A percentile compares a stretch with the other conserved stretches of the same genome.
Conservation (phyloP, 1,140 invertebrate species). For the Chrysoperla carnea region DNA sequence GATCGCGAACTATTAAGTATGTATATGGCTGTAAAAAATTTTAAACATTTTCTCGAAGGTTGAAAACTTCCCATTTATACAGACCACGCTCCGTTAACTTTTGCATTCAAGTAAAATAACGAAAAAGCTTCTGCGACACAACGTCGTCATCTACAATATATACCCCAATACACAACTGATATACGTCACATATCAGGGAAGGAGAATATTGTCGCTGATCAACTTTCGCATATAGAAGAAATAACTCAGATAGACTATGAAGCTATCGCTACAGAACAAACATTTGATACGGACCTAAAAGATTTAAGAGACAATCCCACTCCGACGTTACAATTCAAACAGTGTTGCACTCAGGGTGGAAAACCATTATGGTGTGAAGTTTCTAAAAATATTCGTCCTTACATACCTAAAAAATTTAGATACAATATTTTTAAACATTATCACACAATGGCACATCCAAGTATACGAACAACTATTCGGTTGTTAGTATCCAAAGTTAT, state of each 20-base stretch:
- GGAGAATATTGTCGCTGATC: constrained; percentile 15
- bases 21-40: constrained; percentile 13
- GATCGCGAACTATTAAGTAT: constrained; percentile 17
- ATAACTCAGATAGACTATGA: constrained; percentile 4
- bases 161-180: constrained; percentile 13
- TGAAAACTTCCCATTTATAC: constrained; percentile 16
- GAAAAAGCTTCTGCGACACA: constrained; percentile 13
- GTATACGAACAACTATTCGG: constrained; percentile 4
- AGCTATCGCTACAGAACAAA: constrained; percentile 9
- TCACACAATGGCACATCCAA: constrained; percentile 12
- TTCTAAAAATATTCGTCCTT: too few species aligned
- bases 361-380: too few species aligned
- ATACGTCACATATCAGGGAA: constrained; percentile 12
- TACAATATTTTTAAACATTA: constrained; percentile 8
- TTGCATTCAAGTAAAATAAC: constrained; percentile 13
- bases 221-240: constrained; percentile 9
- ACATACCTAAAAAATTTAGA: constrained; percentile 9
- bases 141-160: constrained; percentile 11
- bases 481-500: constrained; percentile 9
- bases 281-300: constrained; percentile 8
- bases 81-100: constrained; percentile 22
- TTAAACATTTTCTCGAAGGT: constrained; percentile 19
- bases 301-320: constrained; percentile 1
- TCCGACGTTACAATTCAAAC: constrained; percentile 1
- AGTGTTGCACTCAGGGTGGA: constrained; percentile 4